phyloP scores from a whole-genome alignment of 2,797 vertebrate species.

The Poeciliopsis gracilis region DNA sequence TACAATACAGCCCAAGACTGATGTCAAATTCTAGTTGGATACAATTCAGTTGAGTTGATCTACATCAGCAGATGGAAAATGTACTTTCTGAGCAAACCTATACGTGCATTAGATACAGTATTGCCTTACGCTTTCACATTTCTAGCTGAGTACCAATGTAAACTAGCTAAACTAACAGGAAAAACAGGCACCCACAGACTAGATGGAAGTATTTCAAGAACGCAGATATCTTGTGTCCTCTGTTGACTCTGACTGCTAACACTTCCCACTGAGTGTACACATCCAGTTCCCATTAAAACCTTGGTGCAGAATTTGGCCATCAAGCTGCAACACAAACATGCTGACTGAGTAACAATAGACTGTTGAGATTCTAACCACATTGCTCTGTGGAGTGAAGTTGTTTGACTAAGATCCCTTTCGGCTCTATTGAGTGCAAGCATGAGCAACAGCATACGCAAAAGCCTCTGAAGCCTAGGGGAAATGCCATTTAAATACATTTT shows the following conservation, averaged over 20 bases:
- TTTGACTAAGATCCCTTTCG: not conserved
- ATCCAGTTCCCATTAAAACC: conserved; percentile 8
- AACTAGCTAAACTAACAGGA: not conserved
- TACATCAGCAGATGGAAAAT: not conserved
- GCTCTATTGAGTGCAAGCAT: not conserved
- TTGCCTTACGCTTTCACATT: not conserved
- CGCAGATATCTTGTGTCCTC: conserved; percentile 16
- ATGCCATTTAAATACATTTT: not conserved
- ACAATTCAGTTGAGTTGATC: not conserved
- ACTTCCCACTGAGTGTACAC: conserved; percentile 7
- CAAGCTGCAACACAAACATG: conserved; percentile 12
- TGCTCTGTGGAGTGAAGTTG: not conserved
- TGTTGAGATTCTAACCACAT: not conserved
- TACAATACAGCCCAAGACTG: not conserved
- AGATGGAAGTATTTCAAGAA: conserved; percentile 21
- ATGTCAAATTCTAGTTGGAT: not conserved
- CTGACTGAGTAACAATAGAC: conserved; percentile 3
- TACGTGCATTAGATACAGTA: not conserved
- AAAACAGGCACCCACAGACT: not conserved
- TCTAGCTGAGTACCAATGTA: not conserved
- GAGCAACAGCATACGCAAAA: not conserved
- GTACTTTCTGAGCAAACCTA: not conserved
- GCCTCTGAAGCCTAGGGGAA: not conserved
- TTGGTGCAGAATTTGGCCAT: conserved; percentile 5
- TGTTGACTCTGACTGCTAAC: conserved; percentile 10